Base-by-base conservation (phyloP, 1,140 invertebrate genomes). In the Lepeophtheirus salmonis region DNA sequence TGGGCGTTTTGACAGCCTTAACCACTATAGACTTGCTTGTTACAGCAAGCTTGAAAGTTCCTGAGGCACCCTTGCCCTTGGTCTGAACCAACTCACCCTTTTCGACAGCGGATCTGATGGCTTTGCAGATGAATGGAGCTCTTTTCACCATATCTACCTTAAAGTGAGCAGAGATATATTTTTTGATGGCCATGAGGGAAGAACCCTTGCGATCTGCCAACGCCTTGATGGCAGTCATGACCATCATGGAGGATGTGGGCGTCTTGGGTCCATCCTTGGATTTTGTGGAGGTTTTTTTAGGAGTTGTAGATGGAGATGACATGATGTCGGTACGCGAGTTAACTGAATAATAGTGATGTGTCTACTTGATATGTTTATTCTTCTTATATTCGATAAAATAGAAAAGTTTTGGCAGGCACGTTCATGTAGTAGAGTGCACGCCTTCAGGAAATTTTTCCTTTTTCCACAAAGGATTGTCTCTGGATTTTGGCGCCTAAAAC, bases 111-210 rank as follows among this genome's bases (percentile, higher is more conserved):
- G 57, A 50, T 23, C 59, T 64, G 13, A 65, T 41, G 20, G 77
- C 76, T 48, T 67, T 68, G 66, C 77, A 79, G 63, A 80, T 65
- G 60, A 76, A 78, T 62, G 77, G 75, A 6, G 77, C 73, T 61
- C 74, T 64, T 67, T 76, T 77, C 60, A 78, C 75, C 13, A 72
- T 71, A 68, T 79, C 77, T 20, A 78, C 70, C 51, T 77, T 77
- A 70, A 77, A 79, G 49, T 72, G 74, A 2, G 73, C 70, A 16
- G 72, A 67, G 53, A 80, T 75, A 69, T 79, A 80, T 66, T 80
- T 80, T 68, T 80, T 79, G 67, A 80, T 80, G 6, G 77, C 78
- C 63, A 76, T 72, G 25, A 79, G 68, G 0, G 78, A 79, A 0
- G 77, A 79, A 13, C 78, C 78, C 56, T 73, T 73, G 52, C 75